Percentiles rank a stretch among this genome's conserved stretches.
phyloP scores from a whole-genome alignment of 2,113 vertebrate species.

The Sapayoa aenigma region DNA sequence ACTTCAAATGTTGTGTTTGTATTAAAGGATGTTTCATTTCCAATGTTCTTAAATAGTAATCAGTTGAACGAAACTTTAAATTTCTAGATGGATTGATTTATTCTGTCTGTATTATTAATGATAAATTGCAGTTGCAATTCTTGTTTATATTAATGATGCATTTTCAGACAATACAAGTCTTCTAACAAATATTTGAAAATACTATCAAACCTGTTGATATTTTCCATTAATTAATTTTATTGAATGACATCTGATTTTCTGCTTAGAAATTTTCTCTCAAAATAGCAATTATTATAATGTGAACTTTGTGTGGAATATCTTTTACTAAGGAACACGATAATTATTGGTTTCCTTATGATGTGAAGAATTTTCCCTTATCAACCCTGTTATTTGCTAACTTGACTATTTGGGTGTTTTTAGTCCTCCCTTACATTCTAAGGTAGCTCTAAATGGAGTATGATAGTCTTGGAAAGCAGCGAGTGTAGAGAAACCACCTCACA shows the following conservation, averaged over 20 bases:
- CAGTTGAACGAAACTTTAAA: not conserved
- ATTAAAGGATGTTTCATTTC: not conserved
- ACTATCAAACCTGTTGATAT: not conserved
- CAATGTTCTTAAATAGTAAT: not conserved
- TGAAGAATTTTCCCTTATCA: not conserved
- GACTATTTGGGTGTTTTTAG: not conserved
- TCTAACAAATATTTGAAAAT: slow-evolving; percentile 8
- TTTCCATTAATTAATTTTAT: not conserved
- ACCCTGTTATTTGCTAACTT: not conserved
- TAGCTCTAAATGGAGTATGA: not conserved
- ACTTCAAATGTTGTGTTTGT: not conserved
- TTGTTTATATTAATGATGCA: slow-evolving; percentile 7
- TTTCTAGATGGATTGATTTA: not conserved
- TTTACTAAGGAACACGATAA: not conserved
- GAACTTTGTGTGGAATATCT: not conserved
- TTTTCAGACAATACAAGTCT: slow-evolving; percentile 6
- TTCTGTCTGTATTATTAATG: not conserved
- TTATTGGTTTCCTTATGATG: not conserved
- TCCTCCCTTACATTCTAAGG: not conserved
- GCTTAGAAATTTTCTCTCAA: not conserved
- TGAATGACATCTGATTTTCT: not conserved
- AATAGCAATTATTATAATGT: not conserved
- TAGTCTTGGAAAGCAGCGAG: not conserved
- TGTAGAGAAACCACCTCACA: not conserved
- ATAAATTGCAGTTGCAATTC: not conserved